Evolutionary conservation across 2,888 invertebrate genomes (phyloP).

Genomic region (Empis livida): DNA sequence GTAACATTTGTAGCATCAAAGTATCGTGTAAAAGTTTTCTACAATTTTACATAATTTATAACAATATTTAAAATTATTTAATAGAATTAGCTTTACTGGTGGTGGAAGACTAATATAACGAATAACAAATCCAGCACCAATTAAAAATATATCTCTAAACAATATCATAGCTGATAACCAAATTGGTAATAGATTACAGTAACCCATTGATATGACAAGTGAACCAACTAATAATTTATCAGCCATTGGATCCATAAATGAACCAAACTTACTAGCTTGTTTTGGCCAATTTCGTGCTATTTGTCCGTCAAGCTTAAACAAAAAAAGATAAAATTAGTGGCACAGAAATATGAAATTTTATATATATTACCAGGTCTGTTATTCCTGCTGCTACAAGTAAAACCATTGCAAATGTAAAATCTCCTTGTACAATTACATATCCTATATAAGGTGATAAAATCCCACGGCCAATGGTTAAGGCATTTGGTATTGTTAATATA

Average conservation of each 20-base stretch:
- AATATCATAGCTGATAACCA: conserved; percentile 70
- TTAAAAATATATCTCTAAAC: conserved; percentile 66
- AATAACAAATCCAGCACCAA: conserved; percentile 77
- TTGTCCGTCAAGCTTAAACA: conserved; percentile 78
- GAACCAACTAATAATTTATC: conserved; percentile 90
- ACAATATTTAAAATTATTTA: background rate
- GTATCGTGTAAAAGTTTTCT: conserved; percentile 76
- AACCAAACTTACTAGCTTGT: conserved; percentile 87
- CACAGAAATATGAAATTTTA: conserved; percentile 1
- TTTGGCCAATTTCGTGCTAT: conserved; percentile 86
- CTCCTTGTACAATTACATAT: conserved; percentile 70
- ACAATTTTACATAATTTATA: conserved; percentile 12
- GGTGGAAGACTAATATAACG: conserved; percentile 80
- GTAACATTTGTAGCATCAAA: conserved; percentile 88
- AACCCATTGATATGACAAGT: conserved; percentile 75
- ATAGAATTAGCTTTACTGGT: conserved; percentile 53
- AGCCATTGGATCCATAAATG: conserved; percentile 92
- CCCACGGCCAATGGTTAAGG: conserved; percentile 76
- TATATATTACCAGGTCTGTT: conserved; percentile 85
- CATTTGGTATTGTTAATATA: conserved; percentile 85
- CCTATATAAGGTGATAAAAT: conserved; percentile 77
- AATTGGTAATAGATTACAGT: conserved; percentile 72
- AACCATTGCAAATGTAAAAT: conserved; percentile 68
- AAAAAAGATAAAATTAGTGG: conserved; percentile 7
- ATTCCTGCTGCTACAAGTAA: conserved; percentile 76